These are phyloP conservation scores for Cinclus cinclus DNA, from an alignment of 2,113 vertebrate species.

Conservation along the genomic window DNA sequence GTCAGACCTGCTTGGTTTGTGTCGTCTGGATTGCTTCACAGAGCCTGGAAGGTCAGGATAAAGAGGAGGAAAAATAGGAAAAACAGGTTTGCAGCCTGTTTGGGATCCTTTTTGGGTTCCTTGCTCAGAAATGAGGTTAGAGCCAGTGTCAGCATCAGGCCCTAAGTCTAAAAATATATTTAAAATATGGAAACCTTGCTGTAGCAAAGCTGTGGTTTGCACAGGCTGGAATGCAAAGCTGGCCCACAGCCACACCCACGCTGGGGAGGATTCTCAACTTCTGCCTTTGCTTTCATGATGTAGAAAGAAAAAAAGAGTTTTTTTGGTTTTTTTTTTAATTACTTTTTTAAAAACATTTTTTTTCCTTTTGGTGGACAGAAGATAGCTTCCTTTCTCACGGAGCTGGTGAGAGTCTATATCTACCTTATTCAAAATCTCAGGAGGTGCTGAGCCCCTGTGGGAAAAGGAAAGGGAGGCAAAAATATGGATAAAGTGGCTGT, in stretches of 20 bases:
- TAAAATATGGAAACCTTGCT: neutral
- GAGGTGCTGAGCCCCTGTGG: neutral
- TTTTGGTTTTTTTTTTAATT: too few species aligned
- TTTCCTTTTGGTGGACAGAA: neutral
- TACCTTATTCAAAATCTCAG: neutral
- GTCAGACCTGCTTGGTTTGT: neutral
- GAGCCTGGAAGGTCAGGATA: neutral
- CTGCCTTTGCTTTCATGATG: constrained; percentile 15
- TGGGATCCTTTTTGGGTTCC: neutral
- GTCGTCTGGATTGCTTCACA: neutral
- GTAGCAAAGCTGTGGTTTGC: neutral
- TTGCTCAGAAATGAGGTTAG: neutral
- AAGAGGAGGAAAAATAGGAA: neutral
- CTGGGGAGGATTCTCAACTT: neutral
- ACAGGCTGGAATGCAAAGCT: neutral
- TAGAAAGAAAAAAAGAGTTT: neutral
- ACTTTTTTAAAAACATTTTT: neutral
- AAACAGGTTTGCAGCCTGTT: neutral
- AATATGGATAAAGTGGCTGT: neutral
- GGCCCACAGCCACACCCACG: neutral
- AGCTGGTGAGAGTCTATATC: neutral
- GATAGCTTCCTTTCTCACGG: neutral
- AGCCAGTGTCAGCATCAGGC: neutral
- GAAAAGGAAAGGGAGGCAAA: neutral
- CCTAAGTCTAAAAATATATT: neutral